Conservation (phyloP, 2,797 vertebrate genomes). For the Balearica regulorum region DNA sequence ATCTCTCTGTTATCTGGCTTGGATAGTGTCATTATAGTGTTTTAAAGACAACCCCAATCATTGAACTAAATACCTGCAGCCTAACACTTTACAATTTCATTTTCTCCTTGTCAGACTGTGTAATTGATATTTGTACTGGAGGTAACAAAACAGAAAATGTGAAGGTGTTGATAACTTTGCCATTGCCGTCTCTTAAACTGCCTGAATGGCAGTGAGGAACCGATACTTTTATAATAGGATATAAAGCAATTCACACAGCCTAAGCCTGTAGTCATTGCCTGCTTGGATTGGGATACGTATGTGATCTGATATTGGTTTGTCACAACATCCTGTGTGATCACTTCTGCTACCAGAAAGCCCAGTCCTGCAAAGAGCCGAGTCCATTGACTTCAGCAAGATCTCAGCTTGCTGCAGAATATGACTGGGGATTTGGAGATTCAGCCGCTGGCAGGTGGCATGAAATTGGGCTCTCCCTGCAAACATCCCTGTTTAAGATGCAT, state of each 20-base stretch:
- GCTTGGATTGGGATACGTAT: neutral
- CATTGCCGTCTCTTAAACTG: neutral
- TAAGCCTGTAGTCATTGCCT: neutral
- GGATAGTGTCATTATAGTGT: neutral
- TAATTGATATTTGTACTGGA: slow-evolving; percentile 50
- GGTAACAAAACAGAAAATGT: slow-evolving; percentile 39
- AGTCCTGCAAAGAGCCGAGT: neutral
- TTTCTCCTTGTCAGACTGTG: slow-evolving; percentile 50
- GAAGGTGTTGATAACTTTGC: slow-evolving; percentile 17
- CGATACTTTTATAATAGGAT: neutral
- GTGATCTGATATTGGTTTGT: neutral
- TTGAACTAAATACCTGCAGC: slow-evolving; percentile 33
- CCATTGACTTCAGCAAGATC: neutral
- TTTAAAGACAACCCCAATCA: slow-evolving; percentile 15
- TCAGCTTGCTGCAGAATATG: neutral
- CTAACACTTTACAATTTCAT: slow-evolving; percentile 34
- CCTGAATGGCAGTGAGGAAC: neutral
- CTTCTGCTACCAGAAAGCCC: neutral
- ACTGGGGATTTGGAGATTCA: neutral
- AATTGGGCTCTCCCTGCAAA: neutral
- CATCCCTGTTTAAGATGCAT: neutral
- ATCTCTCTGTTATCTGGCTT: neutral
- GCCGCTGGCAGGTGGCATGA: neutral
- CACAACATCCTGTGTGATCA: neutral
- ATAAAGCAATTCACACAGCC: neutral